Base-by-base conservation (phyloP, 2,888 invertebrate species). In the Leucoma salicis region DNA sequence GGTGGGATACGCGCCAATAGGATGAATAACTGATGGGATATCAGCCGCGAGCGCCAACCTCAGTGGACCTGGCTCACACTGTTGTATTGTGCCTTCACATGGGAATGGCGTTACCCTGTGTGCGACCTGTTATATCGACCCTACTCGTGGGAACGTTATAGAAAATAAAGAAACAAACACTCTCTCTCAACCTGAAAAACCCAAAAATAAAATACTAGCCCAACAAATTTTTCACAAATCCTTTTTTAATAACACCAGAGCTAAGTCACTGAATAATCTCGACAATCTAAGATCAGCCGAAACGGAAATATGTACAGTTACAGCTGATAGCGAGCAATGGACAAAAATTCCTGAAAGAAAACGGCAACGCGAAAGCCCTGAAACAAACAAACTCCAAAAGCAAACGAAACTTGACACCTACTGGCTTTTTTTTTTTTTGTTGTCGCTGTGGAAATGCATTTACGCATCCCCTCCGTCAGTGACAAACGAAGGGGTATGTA, bases 1-100 rank as follows among this genome's bases (percentile, higher is more conserved):
- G 31, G 31, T 31, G 31, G 13, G 31, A 31, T 31, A 31, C 31
- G 31, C 14, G 31, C 31, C 31, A 14, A 15, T 5, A 18, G 18
- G 18, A 18, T 18, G 18, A 18, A 18, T 18, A 7, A 18, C 18
- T 18, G 18, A 29, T 29, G 29, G 29, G 29, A 6, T 29, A 29
- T 29, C 29, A 29, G 29, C 29, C 29, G 13, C 4, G 4, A 29
- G 29, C 29, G 29, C 29, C 29, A 29, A 29, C 29, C 29, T 29
- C 29, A 29, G 8, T 29, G 29, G 29, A 29, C 29, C 29, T 10
- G 29, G 29, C 29, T 29, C 29, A 29, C 29, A 29, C 8, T 29
- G 29, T 29, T 29, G 29, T 29, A 29, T 18, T 6, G 29, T 29
- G 29, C 29, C 29, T 29, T 10, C 29, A 5, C 13, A 12, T 31